Evolutionary conservation across 2,797 vertebrate genomes (phyloP).

Genomic region (Sus cebifrons): DNA sequence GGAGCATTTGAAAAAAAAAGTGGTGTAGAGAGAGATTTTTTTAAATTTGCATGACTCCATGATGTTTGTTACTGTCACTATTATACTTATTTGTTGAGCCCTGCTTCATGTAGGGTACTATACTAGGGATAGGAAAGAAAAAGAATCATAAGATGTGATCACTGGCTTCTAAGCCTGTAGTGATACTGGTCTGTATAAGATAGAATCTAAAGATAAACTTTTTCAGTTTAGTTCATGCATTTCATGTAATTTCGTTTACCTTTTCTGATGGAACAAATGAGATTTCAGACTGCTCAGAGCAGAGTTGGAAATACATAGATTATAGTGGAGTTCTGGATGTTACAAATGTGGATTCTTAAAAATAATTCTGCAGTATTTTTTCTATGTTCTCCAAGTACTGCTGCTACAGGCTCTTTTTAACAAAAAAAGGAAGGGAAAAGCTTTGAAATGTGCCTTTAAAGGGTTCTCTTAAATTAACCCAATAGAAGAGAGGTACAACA

Average conservation of each 20-base stretch:
- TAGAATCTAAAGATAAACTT: background rate
- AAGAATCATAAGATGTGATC: background rate
- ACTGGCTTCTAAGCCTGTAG: background rate
- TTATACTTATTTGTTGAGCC: background rate
- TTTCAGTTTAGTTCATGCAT: conserved; percentile 44
- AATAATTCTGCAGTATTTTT: conserved; percentile 19
- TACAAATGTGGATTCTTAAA: conserved; percentile 51
- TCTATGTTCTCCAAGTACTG: background rate
- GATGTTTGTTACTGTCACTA: background rate
- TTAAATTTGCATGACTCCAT: background rate
- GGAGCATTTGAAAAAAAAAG: no score
- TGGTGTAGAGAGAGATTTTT: background rate
- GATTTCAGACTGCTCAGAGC: background rate
- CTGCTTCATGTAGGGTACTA: background rate
- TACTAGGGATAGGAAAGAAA: background rate
- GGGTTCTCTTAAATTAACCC: conserved; percentile 45
- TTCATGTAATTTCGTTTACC: conserved; percentile 29
- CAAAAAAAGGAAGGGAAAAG: background rate
- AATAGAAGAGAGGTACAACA: background rate
- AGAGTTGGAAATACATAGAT: background rate
- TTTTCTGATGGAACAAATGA: conserved; percentile 37
- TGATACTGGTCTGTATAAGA: background rate
- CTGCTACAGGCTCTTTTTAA: background rate
- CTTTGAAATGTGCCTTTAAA: background rate
- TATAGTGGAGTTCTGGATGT: background rate